phyloP scores from a whole-genome alignment of 2,113 vertebrate genomes.

The Megaceryle torquata region DNA sequence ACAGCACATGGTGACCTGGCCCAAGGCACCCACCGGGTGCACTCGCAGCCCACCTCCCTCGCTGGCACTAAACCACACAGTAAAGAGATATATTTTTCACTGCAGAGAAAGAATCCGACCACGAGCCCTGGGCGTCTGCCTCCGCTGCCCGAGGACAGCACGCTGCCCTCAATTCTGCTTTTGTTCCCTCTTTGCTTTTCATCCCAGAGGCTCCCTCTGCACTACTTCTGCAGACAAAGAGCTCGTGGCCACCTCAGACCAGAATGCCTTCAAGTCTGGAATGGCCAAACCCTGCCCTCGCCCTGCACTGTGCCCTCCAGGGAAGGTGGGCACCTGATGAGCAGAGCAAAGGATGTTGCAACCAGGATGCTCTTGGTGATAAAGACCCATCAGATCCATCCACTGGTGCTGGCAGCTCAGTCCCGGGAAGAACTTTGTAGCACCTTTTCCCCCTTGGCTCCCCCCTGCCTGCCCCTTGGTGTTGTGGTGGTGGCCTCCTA shows the following conservation, averaged over 20 bases:
- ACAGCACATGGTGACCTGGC: neutral
- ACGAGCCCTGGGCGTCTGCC: neutral
- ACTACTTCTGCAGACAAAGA: neutral
- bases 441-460: neutral
- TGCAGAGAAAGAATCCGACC: neutral
- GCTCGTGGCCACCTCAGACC: neutral
- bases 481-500: slow-evolving; percentile 24
- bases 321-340: neutral
- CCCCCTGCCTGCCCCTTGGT: neutral
- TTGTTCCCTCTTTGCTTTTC: neutral
- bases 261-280: neutral
- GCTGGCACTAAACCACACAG: neutral
- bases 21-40: fast-evolving
- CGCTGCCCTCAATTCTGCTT: neutral
- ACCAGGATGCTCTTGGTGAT: neutral
- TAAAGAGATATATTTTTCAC: neutral
- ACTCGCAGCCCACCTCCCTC: neutral
- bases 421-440: neutral
- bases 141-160: neutral
- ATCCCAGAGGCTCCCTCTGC: neutral
- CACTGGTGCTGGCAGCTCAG: fast-evolving
- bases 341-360: fast-evolving
- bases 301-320: neutral
- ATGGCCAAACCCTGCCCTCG: fast-evolving
- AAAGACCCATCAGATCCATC: fast-evolving